Evolutionary conservation across 2,888 invertebrate species (phyloP).

Genomic region (Morpho achilles): DNA sequence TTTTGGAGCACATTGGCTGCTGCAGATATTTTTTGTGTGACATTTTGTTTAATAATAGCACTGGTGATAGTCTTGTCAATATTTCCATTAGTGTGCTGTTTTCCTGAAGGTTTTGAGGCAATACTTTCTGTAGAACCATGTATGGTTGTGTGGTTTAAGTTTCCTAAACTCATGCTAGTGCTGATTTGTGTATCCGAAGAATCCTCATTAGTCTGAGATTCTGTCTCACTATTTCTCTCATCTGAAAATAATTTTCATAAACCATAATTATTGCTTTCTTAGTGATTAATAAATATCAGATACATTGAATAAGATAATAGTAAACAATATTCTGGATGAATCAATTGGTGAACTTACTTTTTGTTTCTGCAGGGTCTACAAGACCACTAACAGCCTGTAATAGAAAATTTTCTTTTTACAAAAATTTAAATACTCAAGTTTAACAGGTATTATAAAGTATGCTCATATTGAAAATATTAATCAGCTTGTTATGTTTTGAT

Average conservation of each 20-base stretch:
- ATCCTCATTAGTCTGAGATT: constrained; percentile 90
- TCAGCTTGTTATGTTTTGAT: too few species aligned
- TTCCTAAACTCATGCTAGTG: constrained; percentile 62
- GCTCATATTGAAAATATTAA: too few species aligned
- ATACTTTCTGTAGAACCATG: constrained; percentile 74
- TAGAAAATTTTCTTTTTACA: background rate
- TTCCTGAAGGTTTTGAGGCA: constrained; percentile 70
- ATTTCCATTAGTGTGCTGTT: constrained; percentile 70
- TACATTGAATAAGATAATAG: too few species aligned
- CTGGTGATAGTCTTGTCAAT: constrained; percentile 63
- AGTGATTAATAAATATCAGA: too few species aligned
- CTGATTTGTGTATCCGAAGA: constrained; percentile 84
- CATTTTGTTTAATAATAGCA: constrained; percentile 58
- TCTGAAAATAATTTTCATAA: constrained; percentile 65
- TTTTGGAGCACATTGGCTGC: constrained; percentile 65
- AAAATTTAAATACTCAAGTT: background rate
- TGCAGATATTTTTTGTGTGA: constrained; percentile 62
- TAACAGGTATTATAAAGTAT: too few species aligned
- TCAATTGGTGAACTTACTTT: constrained; percentile 81
- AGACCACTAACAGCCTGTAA: constrained; percentile 89
- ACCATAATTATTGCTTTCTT: too few species aligned
- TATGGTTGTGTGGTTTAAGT: constrained; percentile 68
- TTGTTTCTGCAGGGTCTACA: constrained; percentile 86
- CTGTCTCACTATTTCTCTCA: constrained; percentile 92
- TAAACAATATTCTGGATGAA: background rate